Conservation (phyloP, 2,113 vertebrate species). For the Podarcis muralis region DNA sequence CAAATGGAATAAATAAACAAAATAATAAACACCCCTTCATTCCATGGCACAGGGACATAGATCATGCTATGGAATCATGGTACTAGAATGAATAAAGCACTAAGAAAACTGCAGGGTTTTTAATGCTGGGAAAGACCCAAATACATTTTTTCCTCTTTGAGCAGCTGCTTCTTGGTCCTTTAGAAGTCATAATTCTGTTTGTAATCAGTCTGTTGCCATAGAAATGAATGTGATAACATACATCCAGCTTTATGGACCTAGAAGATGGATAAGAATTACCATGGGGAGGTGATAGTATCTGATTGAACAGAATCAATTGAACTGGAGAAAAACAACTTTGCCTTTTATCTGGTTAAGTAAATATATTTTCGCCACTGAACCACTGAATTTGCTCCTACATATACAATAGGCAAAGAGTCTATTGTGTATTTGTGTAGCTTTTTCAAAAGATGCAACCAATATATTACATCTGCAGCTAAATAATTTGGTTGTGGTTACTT, state of each 20-base stretch:
- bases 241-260: neutral
- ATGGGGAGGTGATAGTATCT: neutral
- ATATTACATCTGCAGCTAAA: neutral
- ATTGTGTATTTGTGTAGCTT: neutral
- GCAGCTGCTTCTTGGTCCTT: fast-evolving
- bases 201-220: neutral
- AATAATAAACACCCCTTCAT: too few relatives aligned
- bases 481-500: neutral
- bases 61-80: neutral
- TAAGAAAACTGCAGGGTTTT: neutral
- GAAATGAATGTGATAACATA: neutral
- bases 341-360: fast-evolving
- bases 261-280: neutral
- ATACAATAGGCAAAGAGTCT: neutral
- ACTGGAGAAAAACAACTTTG: neutral
- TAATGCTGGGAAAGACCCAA: neutral
- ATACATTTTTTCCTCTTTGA: neutral
- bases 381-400: neutral
- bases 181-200: neutral
- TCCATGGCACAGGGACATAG: neutral
- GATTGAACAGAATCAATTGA: neutral
- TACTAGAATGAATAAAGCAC: neutral
- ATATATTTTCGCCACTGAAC: neutral
- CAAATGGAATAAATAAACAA: too few relatives aligned
- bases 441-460: neutral